A percentile compares a stretch with the other conserved stretches of the same genome.
Conservation (phyloP, 2,888 invertebrate genomes). For the Pristionchus mayeri region DNA sequence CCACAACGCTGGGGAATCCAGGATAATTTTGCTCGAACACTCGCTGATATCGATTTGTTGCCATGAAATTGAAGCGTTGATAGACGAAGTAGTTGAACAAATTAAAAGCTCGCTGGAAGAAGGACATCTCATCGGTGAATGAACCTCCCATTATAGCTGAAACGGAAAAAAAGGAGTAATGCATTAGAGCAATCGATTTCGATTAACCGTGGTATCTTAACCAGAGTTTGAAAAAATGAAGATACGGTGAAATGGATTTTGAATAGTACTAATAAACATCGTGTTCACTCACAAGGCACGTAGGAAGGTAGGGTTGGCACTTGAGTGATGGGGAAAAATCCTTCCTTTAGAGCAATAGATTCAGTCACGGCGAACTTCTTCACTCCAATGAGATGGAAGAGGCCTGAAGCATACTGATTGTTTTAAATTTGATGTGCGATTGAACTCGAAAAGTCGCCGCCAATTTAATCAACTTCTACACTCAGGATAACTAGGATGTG, state of each 20-base stretch:
- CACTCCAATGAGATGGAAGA: constrained; percentile 24
- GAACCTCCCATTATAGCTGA: background rate
- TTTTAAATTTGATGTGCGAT: no score
- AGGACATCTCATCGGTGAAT: background rate
- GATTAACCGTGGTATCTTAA: no score
- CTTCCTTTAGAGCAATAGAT: constrained; percentile 50
- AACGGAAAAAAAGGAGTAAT: no score
- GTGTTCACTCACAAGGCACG: constrained; percentile 54
- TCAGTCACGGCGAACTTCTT: constrained; percentile 6
- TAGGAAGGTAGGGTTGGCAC: constrained; percentile 57
- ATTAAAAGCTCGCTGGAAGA: background rate
- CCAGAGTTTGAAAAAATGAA: no score
- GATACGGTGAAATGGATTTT: no score
- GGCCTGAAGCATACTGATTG: no score
- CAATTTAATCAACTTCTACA: no score
- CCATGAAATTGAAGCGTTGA: background rate
- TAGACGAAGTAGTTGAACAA: background rate
- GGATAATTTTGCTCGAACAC: background rate
- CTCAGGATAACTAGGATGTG: no score
- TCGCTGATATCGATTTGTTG: background rate
- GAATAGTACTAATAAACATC: no score
- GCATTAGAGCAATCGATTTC: no score
- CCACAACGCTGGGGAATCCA: background rate
- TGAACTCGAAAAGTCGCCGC: no score
- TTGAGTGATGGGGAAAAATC: constrained; percentile 55